Evolutionary conservation across 1,140 invertebrate species (phyloP), one percentile per base, ranked within the genome.

Genomic region (Saxidomus purpurata): DNA sequence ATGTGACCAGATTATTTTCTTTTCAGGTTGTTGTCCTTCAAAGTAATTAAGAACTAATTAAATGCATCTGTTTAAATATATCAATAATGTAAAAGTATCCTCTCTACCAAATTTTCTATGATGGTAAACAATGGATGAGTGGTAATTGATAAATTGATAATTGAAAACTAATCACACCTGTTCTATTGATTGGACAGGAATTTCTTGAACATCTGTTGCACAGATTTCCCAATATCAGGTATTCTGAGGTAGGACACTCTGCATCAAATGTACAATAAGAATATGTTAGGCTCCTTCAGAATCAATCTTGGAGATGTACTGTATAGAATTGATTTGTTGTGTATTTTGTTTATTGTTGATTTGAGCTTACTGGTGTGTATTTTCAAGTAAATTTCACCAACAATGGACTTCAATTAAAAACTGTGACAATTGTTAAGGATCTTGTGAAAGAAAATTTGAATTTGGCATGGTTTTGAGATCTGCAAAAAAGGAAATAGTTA

Each of bases 131-230:
- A 59, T 34, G 34, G 67, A 36, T 28, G 38, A 38, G 25, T 38
- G 67, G 19, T 38, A 71, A 71, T 71, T 71, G 67, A 71, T 71
- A 38, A 38, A 71, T 71, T 71, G 67, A 55, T 79, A 79, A 59
- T 77, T 77, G 74, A 52, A 52, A 22, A 19, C 34, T 49, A 17
- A 79, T 79, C 47, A 79, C 76, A 79, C 76, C 47, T 79, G 76
- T 55, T 43, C 31, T 79, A 79, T 79, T 79, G 76, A 79, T 79
- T 79, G 76, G 47, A 55, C 31, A 79, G 28, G 43, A 59, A 49
- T 17, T 55, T 36, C 1, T 11, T 3, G 4, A 79, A 55, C 76
- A 79, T 15, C 76, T 79, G 76, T 15, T 79, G 31, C 40, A 25
- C 38, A 25, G 71, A 76, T 71, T 71, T 71, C 67, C 67, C 67